Base-by-base conservation (phyloP, 2,888 invertebrate genomes). In the Parapristionchus giblindavisi region DNA sequence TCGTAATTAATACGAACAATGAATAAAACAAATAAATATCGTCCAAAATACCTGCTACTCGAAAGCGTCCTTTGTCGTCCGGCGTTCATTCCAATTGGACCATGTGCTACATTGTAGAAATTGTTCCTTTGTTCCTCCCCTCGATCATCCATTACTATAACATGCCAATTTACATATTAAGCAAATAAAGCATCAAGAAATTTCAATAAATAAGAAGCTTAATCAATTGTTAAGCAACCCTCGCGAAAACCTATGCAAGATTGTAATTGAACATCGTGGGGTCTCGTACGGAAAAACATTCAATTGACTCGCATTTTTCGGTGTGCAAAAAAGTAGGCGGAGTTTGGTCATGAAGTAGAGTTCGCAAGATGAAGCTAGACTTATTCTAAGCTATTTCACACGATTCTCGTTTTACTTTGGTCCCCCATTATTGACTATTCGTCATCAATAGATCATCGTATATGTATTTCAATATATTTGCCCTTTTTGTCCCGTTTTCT, bases 21-120 rank as follows among this genome's bases (percentile, higher is more conserved):
- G 32, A 58, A 3, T 4, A 4, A 27, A 5, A 24, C 14, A 24
- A 3, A 17, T n/a, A 24, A 5, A 34, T 27, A 60, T 29, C 29
- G 21, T n/a, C 58, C 2, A 38, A 0, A 29, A 6, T 17, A 72
- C 72, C 40, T 60, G 72, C 72, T 72, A n/a, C 27, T 60, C 14
- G 72, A 72, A 8, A 72, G 48, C 21, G 72, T 72, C 43, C 72
- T 52, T 43, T 43, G 58, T n/a, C 72, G 58, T 14, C 58, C 51
- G 32, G 27, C n/a, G 34, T 43, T 36, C 11, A 48, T 34, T 17
- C 43, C 72, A 17, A 29, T n/a, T 24, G 72, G 8, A 14, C 43
- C 38, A 21, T 48, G 40, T 11, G 72, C 72, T 14, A 4, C n/a
- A 34, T 60, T 58, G 60, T 72, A 72, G 32, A 72, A 72, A 11